Conservation (phyloP, 53 echinoderm and acorn worm genomes). For the Henricia sp. region DNA sequence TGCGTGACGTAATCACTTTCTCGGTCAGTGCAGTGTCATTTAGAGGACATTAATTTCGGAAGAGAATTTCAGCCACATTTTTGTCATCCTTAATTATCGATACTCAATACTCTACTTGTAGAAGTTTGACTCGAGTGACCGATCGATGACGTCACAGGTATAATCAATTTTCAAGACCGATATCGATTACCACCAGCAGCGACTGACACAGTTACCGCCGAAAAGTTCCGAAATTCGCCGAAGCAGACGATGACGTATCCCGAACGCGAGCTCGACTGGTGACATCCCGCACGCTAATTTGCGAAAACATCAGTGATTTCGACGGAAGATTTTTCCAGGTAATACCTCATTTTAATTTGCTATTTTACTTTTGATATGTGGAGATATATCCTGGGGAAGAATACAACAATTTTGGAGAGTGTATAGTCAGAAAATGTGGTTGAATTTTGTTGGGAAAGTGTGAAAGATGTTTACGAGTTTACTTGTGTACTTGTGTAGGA, state of each 20-base stretch:
- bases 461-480: constrained; percentile 11
- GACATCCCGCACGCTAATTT: constrained; percentile 56
- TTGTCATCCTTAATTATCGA: not conserved
- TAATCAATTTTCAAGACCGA: constrained; percentile 35
- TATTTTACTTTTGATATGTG: not conserved
- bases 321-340: constrained; percentile 8
- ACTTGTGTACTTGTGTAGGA: constrained; percentile 11
- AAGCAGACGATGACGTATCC: constrained; percentile 46
- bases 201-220: constrained; percentile 15
- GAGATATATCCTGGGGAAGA: not conserved
- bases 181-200: constrained; percentile 20
- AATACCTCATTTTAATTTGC: not conserved
- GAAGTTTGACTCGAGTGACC: not conserved
- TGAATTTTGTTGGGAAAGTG: not conserved
- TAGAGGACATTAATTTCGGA: not conserved
- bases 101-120: not conserved
- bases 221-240: constrained; percentile 55
- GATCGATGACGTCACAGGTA: constrained; percentile 33
- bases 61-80: not conserved
- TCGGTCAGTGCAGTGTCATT: constrained; percentile 2
- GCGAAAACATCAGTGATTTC: not conserved
- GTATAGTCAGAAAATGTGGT: not conserved
- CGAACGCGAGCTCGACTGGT: constrained; percentile 36
- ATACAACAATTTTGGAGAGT: not conserved
- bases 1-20: constrained; percentile 7